Conservation (phyloP, 2,113 vertebrate genomes). For the Microtus montanus region DNA sequence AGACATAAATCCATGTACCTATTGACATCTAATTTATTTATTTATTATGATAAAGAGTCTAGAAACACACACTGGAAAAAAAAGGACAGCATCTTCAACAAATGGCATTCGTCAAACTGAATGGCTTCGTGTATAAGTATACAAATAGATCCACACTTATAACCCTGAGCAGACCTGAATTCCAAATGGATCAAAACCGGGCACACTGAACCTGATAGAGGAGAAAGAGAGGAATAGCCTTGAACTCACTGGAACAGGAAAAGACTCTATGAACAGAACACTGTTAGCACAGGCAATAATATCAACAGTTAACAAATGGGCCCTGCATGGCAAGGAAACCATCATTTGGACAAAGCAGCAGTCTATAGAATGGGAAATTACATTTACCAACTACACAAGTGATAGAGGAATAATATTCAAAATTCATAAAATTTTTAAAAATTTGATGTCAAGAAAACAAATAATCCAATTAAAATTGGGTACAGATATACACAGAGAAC, state of each 20-base stretch:
- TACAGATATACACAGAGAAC: too few species aligned
- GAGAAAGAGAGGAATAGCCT: neutral
- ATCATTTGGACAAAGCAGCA: too few species aligned
- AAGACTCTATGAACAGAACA: too few species aligned
- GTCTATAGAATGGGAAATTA: too few species aligned
- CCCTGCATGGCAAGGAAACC: too few species aligned
- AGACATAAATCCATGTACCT: neutral
- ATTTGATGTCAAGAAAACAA: too few species aligned
- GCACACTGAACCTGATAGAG: neutral
- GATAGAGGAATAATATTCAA: too few species aligned
- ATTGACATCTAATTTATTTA: neutral
- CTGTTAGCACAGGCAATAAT: too few species aligned
- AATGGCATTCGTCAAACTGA: neutral
- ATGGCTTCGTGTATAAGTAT: neutral
- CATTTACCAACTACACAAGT: too few species aligned
- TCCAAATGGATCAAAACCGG: neutral
- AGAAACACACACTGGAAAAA: neutral
- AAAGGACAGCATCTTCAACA: neutral
- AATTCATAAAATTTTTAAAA: too few species aligned
- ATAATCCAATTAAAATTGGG: too few species aligned
- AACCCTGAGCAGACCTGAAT: neutral
- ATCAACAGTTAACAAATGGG: too few species aligned
- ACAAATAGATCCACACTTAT: neutral
- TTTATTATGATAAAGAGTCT: neutral
- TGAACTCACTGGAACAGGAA: neutral